Conservation (phyloP, 2,113 vertebrate species). For the Acrocephalus arundinaceus region DNA sequence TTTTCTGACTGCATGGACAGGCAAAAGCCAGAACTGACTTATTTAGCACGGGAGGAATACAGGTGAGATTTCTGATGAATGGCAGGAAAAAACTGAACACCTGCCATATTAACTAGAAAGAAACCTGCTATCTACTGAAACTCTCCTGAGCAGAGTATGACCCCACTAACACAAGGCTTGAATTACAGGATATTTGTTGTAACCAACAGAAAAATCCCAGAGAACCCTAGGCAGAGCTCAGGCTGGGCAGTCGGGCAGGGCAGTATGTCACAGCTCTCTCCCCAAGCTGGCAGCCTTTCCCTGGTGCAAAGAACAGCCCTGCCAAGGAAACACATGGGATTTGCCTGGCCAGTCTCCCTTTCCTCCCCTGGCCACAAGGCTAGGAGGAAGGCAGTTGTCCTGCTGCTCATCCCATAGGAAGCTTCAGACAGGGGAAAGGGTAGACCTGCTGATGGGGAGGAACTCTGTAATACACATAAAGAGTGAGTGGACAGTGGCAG, state of each 20-base stretch:
- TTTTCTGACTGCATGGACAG: background rate
- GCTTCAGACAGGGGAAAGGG: background rate
- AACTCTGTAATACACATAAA: background rate
- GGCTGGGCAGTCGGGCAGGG: background rate
- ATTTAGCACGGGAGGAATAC: background rate
- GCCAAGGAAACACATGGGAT: background rate
- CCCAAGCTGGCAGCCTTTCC: background rate
- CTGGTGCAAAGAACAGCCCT: background rate
- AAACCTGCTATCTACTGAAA: conserved; percentile 1
- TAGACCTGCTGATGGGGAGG: background rate
- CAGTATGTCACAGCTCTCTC: background rate
- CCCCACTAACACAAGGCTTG: background rate
- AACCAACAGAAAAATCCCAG: background rate
- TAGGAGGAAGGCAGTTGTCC: background rate
- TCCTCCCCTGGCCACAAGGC: background rate
- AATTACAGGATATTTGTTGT: background rate
- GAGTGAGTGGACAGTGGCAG: background rate
- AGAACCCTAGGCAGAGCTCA: background rate
- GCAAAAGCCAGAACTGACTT: background rate
- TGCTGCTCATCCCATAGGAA: background rate
- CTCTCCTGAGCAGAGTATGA: background rate
- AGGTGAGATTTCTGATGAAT: background rate
- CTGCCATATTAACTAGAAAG: background rate
- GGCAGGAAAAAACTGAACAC: background rate
- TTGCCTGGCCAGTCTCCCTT: background rate